Evolutionary conservation across 2,888 invertebrate species (phyloP), one percentile per base, ranked within the genome.

Genomic region (Oasisia sp.): DNA sequence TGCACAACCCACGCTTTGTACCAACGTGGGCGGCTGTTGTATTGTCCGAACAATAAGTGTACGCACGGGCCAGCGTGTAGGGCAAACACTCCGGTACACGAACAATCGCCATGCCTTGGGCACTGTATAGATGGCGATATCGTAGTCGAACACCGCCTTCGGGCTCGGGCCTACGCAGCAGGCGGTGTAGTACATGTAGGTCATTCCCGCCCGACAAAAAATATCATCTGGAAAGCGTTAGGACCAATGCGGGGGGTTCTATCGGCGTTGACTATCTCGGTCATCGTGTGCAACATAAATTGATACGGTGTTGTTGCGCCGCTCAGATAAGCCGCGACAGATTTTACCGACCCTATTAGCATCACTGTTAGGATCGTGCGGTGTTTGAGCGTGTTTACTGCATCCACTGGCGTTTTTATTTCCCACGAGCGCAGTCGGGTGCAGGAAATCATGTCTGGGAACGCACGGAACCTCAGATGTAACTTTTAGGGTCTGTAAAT

Each of bases 241-340:
- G 74, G 74, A 5, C 74, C 27, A 12, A 4, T 12, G 50, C 50
- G 50, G 74, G 74, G 74, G 58, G 74, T 19, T 4, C 74, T 74
- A 27, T 74, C 27, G 27, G 19, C 5, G 19, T 19, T 74, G 19
- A 56, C 56, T 11, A 56, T 19, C 56, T 56, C 74, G 74, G 19
- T 19, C 74, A 7, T 74, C 27, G 74, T 27, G 74, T 7, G 74
- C 74, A 74, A 74, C 27, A 74, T 74, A 74, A 74, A 19, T 74
- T 74, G 74, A 74, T 74, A 74, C 74, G 74, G 74, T 74, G 19
- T 74, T 74, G 74, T 74, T 74, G 74, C 74, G 74, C 74, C 74
- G 74, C 19, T 19, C 5, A 74, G 74, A 74, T 74, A 74, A 19
- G 74, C 19, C 74, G 74, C 74, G 74, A 74, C 74, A 74, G 74